A percentile compares a stretch with the other conserved stretches of the same genome.
phyloP scores from a whole-genome alignment of 2,888 invertebrate genomes.

The Drosophila austrosaltans region DNA sequence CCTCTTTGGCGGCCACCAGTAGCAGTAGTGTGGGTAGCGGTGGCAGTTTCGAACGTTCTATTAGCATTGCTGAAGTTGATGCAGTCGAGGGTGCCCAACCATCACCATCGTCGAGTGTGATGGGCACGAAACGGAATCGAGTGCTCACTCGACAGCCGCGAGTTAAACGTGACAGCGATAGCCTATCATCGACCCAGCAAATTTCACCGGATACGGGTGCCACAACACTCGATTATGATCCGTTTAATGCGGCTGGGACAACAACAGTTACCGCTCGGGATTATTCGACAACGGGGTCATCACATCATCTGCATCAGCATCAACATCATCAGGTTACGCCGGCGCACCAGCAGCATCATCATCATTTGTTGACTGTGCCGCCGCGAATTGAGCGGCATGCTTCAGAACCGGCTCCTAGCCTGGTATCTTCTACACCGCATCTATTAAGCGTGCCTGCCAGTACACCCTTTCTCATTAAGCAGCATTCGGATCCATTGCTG shows the following conservation, averaged over 20 bases:
- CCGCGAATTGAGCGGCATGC: slow-evolving; percentile 86
- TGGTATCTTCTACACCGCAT: slow-evolving; percentile 85
- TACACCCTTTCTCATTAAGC: slow-evolving; percentile 86
- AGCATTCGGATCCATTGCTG: slow-evolving; percentile 87
- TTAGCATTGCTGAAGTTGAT: slow-evolving; percentile 36
- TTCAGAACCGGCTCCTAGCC: slow-evolving; percentile 86
- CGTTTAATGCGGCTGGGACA: slow-evolving; percentile 73
- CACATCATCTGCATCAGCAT: slow-evolving; percentile 51
- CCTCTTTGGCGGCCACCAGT: slow-evolving; percentile 54
- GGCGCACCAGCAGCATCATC: slow-evolving; percentile 60
- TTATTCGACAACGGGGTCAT: slow-evolving; percentile 59
- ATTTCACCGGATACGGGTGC: slow-evolving; percentile 80
- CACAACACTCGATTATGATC: slow-evolving; percentile 78
- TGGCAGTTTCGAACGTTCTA: slow-evolving; percentile 58
- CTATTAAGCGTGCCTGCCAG: slow-evolving; percentile 85
- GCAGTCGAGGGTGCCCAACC: slow-evolving; percentile 31
- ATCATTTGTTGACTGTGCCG: slow-evolving; percentile 84
- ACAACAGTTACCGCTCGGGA: slow-evolving; percentile 60
- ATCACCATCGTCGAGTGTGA: slow-evolving; percentile 53
- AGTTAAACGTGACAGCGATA: slow-evolving; percentile 87
- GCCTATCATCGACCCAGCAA: slow-evolving; percentile 80
- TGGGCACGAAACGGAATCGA: slow-evolving; percentile 87
- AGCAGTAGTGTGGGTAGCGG: slow-evolving; percentile 61
- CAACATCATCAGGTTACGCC: slow-evolving; percentile 52
- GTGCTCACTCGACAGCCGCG: slow-evolving; percentile 88